Evolutionary conservation across 35 echinoderm and acorn worm genomes (phyloP).

Genomic region (Acanthaster planci): DNA sequence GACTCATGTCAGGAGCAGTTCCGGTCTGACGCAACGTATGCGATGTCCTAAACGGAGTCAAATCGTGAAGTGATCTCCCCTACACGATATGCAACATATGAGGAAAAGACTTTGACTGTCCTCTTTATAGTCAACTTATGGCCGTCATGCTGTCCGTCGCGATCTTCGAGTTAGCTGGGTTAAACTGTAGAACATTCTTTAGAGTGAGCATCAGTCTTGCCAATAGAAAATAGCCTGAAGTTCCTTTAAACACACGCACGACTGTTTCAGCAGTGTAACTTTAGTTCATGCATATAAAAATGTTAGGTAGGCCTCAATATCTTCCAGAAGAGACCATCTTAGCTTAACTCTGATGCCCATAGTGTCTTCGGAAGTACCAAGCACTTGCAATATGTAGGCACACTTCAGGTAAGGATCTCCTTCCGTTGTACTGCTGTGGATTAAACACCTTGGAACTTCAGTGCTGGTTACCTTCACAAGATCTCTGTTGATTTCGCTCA

Average conservation of each 20-base stretch:
- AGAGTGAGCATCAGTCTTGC: conserved; percentile 62
- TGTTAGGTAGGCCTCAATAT: conserved; percentile 47
- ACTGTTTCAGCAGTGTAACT: conserved; percentile 70
- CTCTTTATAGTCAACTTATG: conserved; percentile 73
- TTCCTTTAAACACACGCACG: conserved; percentile 65
- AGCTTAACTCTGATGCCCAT: conserved; percentile 81
- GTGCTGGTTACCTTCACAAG: conserved; percentile 37
- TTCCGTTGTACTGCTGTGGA: conserved; percentile 54
- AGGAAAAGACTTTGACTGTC: conserved; percentile 74
- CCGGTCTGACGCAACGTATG: conserved; percentile 55
- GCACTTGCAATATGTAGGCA: conserved; percentile 69
- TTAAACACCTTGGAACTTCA: conserved; percentile 67
- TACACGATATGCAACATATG: conserved; percentile 62
- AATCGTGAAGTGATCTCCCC: conserved; percentile 75
- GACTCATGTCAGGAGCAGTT: background rate
- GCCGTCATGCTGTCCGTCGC: conserved; percentile 76
- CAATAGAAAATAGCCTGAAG: conserved; percentile 63
- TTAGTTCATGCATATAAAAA: conserved; percentile 62
- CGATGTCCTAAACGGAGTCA: conserved; percentile 48
- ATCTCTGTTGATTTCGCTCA: no score
- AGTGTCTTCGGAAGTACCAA: conserved; percentile 70
- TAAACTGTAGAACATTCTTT: conserved; percentile 49
- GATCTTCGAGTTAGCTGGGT: conserved; percentile 53
- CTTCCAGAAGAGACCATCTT: conserved; percentile 45
- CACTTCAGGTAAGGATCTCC: conserved; percentile 64